Conservation (phyloP, 2,113 vertebrate species). For the Urocitellus parryii region DNA sequence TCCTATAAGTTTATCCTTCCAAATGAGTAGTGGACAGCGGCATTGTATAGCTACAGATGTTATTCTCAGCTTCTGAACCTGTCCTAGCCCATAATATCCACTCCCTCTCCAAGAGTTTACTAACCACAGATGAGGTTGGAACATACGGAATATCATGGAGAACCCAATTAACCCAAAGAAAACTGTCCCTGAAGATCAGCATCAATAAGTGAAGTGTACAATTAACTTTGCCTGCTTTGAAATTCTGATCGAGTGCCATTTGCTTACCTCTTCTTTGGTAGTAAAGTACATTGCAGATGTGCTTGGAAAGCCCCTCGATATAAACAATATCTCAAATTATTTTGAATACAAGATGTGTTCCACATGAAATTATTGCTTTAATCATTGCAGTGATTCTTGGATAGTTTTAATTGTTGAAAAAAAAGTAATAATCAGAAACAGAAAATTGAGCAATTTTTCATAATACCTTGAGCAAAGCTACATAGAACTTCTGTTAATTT, state of each 20-base stretch:
- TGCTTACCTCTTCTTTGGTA: not conserved
- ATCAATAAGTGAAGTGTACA: constrained; percentile 31
- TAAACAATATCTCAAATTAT: constrained; percentile 33
- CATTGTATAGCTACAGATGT: not conserved
- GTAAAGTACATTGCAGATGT: constrained; percentile 27
- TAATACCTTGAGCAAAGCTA: constrained; percentile 31
- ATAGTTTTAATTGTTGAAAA: constrained; percentile 51
- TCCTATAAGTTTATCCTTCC: not conserved
- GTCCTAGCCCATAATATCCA: not conserved
- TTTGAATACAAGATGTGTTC: constrained; percentile 50
- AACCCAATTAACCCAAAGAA: not conserved
- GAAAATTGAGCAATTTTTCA: constrained; percentile 45
- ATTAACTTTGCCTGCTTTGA: not conserved
- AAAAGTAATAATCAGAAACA: constrained; percentile 27
- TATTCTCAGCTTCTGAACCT: not conserved
- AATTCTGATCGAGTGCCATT: not conserved
- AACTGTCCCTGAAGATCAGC: not conserved
- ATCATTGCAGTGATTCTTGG: constrained; percentile 42
- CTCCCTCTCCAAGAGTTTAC: not conserved
- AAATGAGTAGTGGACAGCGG: not conserved
- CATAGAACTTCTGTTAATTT: not conserved
- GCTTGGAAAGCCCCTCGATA: constrained; percentile 57
- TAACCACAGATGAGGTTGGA: not conserved
- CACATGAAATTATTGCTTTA: constrained; percentile 54
- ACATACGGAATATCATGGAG: not conserved